Evolutionary conservation across 2,888 invertebrate species (phyloP).

Genomic region (Thera britannica): DNA sequence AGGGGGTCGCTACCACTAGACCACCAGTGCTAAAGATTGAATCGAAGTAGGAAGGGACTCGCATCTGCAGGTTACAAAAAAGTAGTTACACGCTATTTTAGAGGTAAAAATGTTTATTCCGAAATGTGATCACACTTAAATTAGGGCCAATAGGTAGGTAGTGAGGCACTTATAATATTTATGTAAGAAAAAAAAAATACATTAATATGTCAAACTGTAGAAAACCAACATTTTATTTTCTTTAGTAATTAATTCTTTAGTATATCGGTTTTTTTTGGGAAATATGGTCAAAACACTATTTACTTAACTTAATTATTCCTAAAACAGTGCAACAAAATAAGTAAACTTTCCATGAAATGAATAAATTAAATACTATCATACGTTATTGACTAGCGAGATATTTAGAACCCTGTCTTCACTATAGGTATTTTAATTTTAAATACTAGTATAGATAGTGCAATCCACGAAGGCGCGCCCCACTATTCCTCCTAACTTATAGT

Average conservation of each 20-base stretch:
- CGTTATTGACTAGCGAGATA: constrained; percentile 29
- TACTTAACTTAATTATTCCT: not conserved
- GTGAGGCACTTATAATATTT: no score
- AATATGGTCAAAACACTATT: not conserved
- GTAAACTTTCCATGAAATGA: not conserved
- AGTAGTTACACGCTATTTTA: not conserved
- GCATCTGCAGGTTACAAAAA: not conserved
- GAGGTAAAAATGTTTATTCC: constrained; percentile 21
- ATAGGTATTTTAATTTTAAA: not conserved
- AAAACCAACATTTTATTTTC: no score
- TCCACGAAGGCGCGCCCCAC: no score
- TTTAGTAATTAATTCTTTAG: no score
- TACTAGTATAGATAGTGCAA: no score
- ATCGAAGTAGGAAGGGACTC: no score
- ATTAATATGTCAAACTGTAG: no score
- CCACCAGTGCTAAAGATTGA: no score
- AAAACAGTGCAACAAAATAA: not conserved
- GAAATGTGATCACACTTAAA: constrained; percentile 22
- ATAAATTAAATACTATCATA: constrained; percentile 1
- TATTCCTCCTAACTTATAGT: no score
- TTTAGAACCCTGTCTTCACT: constrained; percentile 21
- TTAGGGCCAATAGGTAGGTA: not conserved
- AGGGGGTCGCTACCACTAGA: no score
- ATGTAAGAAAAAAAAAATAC: no score
- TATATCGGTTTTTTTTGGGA: no score